phyloP scores from a whole-genome alignment of 2,113 vertebrate genomes.

The Nematolebias whitei region DNA sequence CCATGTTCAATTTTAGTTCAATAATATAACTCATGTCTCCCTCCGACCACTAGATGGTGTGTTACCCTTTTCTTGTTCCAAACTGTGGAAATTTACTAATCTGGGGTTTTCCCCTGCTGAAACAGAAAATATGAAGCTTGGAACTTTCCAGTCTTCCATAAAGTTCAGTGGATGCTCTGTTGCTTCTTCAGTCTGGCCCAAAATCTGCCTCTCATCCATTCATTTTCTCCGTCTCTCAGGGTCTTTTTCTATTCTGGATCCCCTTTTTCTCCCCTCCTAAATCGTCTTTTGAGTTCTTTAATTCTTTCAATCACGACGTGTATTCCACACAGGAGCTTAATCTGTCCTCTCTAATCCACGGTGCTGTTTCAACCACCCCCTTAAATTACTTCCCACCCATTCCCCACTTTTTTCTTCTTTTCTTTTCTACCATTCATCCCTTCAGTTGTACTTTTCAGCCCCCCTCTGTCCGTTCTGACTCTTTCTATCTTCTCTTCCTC shows the following conservation, averaged over 20 bases:
- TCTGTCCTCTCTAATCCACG: constrained; percentile 80
- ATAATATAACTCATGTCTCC: constrained; percentile 29
- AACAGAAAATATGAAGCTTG: constrained; percentile 40
- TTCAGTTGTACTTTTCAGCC: constrained; percentile 44
- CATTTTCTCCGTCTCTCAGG: constrained; percentile 22
- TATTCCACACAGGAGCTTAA: constrained; percentile 79
- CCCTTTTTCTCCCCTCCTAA: constrained; percentile 57
- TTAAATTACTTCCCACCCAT: constrained; percentile 56
- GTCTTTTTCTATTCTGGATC: constrained; percentile 35
- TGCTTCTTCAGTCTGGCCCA: constrained; percentile 31
- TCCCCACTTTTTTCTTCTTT: constrained; percentile 33
- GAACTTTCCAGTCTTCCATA: constrained; percentile 70
- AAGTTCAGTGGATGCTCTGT: constrained; percentile 58
- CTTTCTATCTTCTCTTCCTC: constrained; percentile 36
- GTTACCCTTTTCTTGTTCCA: not conserved
- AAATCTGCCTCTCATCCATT: constrained; percentile 28
- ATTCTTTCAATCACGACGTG: constrained; percentile 68
- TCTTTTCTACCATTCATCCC: constrained; percentile 60
- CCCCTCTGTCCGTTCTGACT: constrained; percentile 34
- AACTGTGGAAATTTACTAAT: constrained; percentile 34
- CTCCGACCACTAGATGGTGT: constrained; percentile 79
- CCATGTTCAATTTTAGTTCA: no score
- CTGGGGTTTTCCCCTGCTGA: constrained; percentile 57
- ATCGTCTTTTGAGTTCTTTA: constrained; percentile 67
- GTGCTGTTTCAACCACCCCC: constrained; percentile 33